Evolutionary conservation across 2,888 invertebrate species (phyloP).

Genomic region (Drosophila demipolita): DNA sequence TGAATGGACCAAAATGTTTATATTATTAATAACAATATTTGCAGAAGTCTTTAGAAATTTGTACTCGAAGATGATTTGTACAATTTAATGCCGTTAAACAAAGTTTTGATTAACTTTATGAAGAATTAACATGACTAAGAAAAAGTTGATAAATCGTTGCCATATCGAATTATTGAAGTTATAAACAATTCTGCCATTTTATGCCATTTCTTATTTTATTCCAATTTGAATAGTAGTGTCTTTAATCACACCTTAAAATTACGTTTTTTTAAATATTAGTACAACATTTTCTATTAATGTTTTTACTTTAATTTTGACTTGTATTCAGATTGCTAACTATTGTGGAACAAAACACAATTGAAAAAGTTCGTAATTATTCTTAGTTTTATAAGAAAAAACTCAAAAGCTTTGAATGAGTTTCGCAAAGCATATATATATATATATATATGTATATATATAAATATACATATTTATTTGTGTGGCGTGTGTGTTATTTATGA

Average conservation of each 20-base stretch:
- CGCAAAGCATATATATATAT: background rate
- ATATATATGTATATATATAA: background rate
- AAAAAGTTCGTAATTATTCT: background rate
- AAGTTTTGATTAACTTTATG: background rate
- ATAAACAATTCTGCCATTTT: background rate
- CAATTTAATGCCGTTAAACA: no score
- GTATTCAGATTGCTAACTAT: no score
- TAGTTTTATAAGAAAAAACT: background rate
- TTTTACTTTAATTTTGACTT: no score
- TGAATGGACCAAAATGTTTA: no score
- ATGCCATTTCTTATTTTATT: background rate
- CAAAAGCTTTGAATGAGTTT: background rate
- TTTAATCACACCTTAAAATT: no score
- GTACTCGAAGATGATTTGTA: background rate
- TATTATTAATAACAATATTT: no score
- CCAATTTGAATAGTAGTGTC: no score
- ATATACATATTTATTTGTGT: constrained; percentile 1
- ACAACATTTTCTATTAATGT: no score
- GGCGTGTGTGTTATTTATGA: constrained; percentile 56
- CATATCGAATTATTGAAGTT: background rate
- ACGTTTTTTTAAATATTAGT: no score
- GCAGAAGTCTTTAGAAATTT: no score
- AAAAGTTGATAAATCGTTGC: background rate
- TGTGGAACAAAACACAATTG: background rate
- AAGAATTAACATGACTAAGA: background rate